phyloP scores from a whole-genome alignment of 1,140 invertebrate species.

The Fopius arisanus region DNA sequence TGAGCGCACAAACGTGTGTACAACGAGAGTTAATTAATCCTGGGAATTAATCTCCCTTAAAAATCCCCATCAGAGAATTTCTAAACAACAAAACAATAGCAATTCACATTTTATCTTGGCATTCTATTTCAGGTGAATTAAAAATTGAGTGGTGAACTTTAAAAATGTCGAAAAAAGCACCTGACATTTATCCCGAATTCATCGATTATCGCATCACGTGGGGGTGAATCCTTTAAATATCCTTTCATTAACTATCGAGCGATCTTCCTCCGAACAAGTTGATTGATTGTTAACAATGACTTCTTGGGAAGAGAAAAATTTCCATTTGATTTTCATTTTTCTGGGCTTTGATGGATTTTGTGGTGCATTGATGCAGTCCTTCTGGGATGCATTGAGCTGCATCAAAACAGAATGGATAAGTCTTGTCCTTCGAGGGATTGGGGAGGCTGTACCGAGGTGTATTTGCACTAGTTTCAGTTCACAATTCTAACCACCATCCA shows the following conservation, averaged over 20 bases:
- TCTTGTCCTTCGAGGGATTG: background rate
- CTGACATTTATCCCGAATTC: too few species aligned
- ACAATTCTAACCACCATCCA: slow-evolving; percentile 8
- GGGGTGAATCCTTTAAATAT: background rate
- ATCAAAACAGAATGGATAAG: slow-evolving; percentile 1
- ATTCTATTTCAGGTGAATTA: background rate
- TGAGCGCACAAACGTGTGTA: background rate
- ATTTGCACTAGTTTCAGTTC: slow-evolving; percentile 4
- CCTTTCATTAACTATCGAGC: background rate
- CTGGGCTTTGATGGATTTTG: too few species aligned
- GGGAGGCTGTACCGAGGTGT: background rate
- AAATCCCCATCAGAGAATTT: background rate
- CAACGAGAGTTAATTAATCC: background rate
- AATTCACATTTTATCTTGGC: background rate
- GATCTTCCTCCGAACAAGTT: too few species aligned
- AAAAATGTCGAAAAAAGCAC: too few species aligned
- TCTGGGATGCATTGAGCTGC: background rate
- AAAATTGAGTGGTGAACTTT: too few species aligned
- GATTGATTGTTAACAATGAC: too few species aligned
- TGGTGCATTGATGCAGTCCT: too few species aligned
- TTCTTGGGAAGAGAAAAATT: too few species aligned
- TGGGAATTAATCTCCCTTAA: background rate
- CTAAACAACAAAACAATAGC: background rate
- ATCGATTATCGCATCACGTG: background rate
- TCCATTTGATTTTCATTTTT: too few species aligned